These are phyloP conservation scores for Notechis scutatus DNA, from an alignment of 2,113 vertebrate genomes.

Conservation along the genomic window DNA sequence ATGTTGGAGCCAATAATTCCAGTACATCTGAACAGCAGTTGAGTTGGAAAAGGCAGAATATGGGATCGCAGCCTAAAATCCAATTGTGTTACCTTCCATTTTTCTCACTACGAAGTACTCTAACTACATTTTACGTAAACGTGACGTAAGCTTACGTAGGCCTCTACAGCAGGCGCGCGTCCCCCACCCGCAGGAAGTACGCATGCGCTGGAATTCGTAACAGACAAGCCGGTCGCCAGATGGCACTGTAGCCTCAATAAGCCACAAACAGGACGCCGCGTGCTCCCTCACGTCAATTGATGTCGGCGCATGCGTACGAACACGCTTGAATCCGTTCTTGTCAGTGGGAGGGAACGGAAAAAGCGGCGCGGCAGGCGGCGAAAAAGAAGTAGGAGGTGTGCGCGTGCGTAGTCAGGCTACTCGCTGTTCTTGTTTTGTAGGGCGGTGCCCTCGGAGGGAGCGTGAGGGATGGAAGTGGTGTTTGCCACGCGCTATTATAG, in stretches of 20 bases:
- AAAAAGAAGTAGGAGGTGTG: background rate
- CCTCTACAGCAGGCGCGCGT: background rate
- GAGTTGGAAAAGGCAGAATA: background rate
- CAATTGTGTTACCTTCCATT: background rate
- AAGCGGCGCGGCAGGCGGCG: no score
- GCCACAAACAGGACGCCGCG: background rate
- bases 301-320: background rate
- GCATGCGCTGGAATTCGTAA: background rate
- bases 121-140: background rate
- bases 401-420: background rate
- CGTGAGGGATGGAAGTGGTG: background rate
- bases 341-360: background rate
- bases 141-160: background rate
- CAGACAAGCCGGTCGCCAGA: background rate
- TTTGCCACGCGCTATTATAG: background rate
- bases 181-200: background rate
- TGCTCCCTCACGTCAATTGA: background rate
- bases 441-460: background rate
- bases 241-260: slow-evolving; percentile 8
- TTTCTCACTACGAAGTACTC: no score
- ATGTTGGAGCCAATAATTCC: background rate
- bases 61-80: background rate
- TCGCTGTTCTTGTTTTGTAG: background rate
- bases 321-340: background rate
- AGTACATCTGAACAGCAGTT: background rate